phyloP scores from a whole-genome alignment of 64 coral and sea anemone species.

The Astreopora myriophthalma region DNA sequence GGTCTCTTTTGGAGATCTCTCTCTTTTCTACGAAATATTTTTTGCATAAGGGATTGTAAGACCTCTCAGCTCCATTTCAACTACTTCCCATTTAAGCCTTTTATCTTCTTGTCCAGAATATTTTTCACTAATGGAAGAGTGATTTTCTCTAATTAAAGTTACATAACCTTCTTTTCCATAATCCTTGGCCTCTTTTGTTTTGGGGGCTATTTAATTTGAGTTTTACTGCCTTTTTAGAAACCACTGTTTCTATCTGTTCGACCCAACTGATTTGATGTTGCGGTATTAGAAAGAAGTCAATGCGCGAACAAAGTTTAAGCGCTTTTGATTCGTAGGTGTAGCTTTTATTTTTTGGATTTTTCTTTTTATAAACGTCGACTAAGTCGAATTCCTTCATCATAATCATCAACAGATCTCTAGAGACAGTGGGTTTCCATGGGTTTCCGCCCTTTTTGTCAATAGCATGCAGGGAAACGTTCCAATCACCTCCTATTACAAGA shows the following conservation, averaged over 20 bases:
- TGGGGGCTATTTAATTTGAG: too few relatives aligned
- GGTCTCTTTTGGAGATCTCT: too few relatives aligned
- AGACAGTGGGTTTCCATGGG: not conserved
- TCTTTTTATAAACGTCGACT: not conserved
- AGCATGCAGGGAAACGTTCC: not conserved
- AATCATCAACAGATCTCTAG: not conserved
- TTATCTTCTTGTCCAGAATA: too few relatives aligned
- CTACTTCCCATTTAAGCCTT: too few relatives aligned
- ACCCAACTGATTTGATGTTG: not conserved
- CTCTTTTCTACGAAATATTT: too few relatives aligned
- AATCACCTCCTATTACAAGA: not conserved
- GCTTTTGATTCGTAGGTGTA: not conserved
- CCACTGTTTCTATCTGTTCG: not conserved
- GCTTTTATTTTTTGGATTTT: not conserved
- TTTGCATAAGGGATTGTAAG: too few relatives aligned
- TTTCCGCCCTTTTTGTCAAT: not conserved
- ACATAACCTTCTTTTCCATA: too few relatives aligned
- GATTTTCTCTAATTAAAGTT: too few relatives aligned
- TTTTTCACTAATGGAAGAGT: too few relatives aligned
- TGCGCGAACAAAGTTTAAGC: not conserved
- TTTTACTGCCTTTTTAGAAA: not conserved
- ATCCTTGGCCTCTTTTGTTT: too few relatives aligned
- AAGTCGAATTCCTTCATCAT: not conserved
- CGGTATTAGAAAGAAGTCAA: not conserved
- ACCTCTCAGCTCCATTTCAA: too few relatives aligned